Evolutionary conservation across 2,797 vertebrate genomes (phyloP).

Genomic region (Fistularia commersonii): DNA sequence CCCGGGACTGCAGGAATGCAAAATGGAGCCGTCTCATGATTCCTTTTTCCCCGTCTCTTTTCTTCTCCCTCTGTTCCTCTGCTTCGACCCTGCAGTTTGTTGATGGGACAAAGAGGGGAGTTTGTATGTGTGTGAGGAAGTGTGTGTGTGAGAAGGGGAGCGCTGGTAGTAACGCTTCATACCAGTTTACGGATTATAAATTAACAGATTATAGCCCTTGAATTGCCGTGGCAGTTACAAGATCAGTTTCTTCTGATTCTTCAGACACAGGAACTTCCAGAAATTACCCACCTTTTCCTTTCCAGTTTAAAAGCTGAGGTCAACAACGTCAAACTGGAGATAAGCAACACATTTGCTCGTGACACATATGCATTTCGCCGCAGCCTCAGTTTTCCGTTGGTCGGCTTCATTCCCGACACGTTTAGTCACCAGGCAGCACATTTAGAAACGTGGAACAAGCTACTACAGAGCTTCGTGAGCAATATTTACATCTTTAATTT

Average conservation of each 20-base stretch:
- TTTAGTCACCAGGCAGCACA: constrained; percentile 22
- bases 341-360: too few species aligned
- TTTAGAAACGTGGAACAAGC: constrained; percentile 1
- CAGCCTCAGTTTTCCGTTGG: constrained; percentile 10
- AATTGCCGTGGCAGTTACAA: constrained; percentile 34
- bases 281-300: not conserved
- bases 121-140: constrained; percentile 9
- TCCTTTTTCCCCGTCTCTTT: constrained; percentile 55
- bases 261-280: not conserved
- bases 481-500: too few species aligned
- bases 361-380: not conserved
- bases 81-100: constrained; percentile 28
- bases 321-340: not conserved
- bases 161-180: constrained; percentile 44
- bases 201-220: constrained; percentile 41
- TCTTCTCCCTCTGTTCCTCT: constrained; percentile 32
- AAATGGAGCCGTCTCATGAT: constrained; percentile 59
- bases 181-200: constrained; percentile 25
- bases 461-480: too few species aligned
- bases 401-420: not conserved
- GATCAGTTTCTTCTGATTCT: constrained; percentile 24
- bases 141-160: not conserved
- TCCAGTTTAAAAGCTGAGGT: constrained; percentile 1
- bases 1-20: constrained; percentile 67
- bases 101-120: constrained; percentile 13